Evolutionary conservation across 2,888 invertebrate genomes (phyloP).

Genomic region (Drosophila lacicola): DNA sequence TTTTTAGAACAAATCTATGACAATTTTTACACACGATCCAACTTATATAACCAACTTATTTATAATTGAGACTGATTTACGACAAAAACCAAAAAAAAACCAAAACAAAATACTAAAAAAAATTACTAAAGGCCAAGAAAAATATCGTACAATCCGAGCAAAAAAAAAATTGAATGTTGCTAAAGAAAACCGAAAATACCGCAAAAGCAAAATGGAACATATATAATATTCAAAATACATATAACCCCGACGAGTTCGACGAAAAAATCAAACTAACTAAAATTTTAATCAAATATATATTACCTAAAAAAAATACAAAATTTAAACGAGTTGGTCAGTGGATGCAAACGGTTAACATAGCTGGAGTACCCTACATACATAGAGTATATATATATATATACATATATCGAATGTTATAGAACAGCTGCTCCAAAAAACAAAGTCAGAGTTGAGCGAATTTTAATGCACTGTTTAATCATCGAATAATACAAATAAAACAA

Average conservation of each 20-base stretch:
- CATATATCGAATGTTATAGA: slow-evolving; percentile 67
- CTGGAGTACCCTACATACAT: slow-evolving; percentile 38
- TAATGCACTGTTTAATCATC: slow-evolving; percentile 84
- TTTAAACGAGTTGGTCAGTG: slow-evolving; percentile 50
- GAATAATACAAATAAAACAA: slow-evolving; percentile 69
- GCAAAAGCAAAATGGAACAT: slow-evolving; percentile 2
- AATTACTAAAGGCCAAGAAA: slow-evolving; percentile 17
- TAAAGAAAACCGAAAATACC: slow-evolving; percentile 5
- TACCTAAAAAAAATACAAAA: slow-evolving; percentile 42
- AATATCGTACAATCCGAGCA: slow-evolving; percentile 33
- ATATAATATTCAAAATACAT: slow-evolving; percentile 22
- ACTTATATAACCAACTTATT: slow-evolving; percentile 72
- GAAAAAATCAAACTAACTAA: slow-evolving; percentile 58
- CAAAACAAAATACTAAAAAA: slow-evolving; percentile 32
- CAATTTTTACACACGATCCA: slow-evolving; percentile 75
- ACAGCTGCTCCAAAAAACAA: slow-evolving; percentile 29
- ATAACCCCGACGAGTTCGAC: slow-evolving; percentile 30
- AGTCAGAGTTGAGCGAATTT: slow-evolving; percentile 72
- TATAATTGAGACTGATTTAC: slow-evolving; percentile 83
- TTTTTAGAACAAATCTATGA: slow-evolving; percentile 70
- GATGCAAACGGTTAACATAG: slow-evolving; percentile 29
- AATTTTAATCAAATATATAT: slow-evolving; percentile 74
- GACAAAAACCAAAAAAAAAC: slow-evolving; percentile 55
- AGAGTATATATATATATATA: slow-evolving; percentile 45
- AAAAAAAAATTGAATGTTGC: slow-evolving; percentile 32